These are phyloP conservation scores for Chrysotoxum bicinctum DNA, from an alignment of 2,888 invertebrate species.

Conservation along the genomic window DNA sequence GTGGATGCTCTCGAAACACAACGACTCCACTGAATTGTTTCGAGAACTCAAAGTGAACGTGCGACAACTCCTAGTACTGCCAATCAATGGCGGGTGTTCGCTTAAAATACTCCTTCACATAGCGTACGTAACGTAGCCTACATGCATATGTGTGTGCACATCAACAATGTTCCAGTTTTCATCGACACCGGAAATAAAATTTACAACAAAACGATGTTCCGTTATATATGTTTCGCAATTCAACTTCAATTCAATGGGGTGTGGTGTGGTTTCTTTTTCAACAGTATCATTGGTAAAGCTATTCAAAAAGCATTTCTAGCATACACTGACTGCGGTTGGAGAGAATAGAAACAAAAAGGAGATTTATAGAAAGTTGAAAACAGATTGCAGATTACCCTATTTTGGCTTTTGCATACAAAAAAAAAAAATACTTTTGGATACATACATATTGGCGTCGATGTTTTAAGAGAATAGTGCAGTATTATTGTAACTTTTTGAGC, in stretches of 20 bases:
- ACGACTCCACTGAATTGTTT: conserved; percentile 27
- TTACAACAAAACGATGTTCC: conserved; percentile 55
- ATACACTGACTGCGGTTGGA: neutral
- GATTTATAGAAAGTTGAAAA: neutral
- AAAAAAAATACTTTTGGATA: too few relatives aligned
- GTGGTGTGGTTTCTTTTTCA: conserved; percentile 19
- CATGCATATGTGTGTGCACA: neutral
- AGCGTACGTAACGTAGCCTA: neutral
- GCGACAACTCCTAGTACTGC: conserved; percentile 12
- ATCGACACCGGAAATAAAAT: conserved; percentile 68
- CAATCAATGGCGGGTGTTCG: conserved; percentile 42
- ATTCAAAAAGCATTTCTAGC: conserved; percentile 19
- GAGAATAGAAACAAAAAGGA: neutral
- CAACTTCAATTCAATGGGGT: conserved; percentile 5
- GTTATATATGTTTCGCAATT: conserved; percentile 26
- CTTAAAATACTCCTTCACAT: neutral
- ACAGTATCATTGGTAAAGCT: neutral
- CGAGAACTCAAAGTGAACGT: conserved; percentile 20
- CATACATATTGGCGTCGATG: too few relatives aligned
- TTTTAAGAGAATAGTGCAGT: too few relatives aligned
- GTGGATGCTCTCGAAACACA: conserved; percentile 4
- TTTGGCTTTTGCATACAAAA: neutral
- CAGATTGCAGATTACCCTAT: neutral
- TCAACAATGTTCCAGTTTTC: conserved; percentile 61
- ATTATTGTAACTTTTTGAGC: too few relatives aligned